These are phyloP conservation scores for Triplophysa rosa DNA, from an alignment of 2,113 vertebrate species.

Conservation along the genomic window DNA sequence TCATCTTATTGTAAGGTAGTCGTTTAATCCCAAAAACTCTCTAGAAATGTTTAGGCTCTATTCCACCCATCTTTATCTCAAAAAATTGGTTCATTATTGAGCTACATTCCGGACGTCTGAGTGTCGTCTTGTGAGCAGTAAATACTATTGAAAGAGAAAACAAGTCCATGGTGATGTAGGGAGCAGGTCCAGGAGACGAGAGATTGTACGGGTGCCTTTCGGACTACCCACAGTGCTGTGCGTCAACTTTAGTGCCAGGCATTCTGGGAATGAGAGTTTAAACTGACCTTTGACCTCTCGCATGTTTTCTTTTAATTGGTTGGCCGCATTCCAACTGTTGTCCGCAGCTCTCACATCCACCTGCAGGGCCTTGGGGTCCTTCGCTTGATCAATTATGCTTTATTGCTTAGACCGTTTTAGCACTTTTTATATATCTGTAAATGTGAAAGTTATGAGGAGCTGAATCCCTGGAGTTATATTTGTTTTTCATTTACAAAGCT, in stretches of 20 bases:
- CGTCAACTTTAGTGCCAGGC: constrained; percentile 10
- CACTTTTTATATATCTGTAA: too few relatives aligned
- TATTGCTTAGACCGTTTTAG: background rate
- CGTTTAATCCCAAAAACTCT: too few relatives aligned
- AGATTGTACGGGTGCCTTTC: background rate
- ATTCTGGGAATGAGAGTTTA: constrained; percentile 25
- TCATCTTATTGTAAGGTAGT: too few relatives aligned
- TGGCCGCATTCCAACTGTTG: constrained; percentile 1
- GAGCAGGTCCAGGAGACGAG: constrained; percentile 1
- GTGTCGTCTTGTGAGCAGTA: background rate
- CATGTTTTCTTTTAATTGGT: constrained; percentile 18
- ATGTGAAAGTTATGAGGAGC: too few relatives aligned
- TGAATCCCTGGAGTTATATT: too few relatives aligned
- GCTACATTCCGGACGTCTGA: background rate
- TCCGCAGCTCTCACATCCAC: background rate
- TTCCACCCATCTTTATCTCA: too few relatives aligned
- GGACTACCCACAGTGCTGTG: background rate
- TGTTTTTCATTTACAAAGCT: too few relatives aligned
- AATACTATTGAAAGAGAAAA: background rate
- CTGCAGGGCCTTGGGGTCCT: background rate
- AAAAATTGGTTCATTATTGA: background rate
- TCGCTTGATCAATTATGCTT: background rate
- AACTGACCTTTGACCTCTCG: constrained; percentile 8
- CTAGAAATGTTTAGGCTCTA: too few relatives aligned
- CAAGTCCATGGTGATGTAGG: background rate